Evolutionary conservation across 2,888 invertebrate genomes (phyloP).

Genomic region (Andrena hattorfiana): DNA sequence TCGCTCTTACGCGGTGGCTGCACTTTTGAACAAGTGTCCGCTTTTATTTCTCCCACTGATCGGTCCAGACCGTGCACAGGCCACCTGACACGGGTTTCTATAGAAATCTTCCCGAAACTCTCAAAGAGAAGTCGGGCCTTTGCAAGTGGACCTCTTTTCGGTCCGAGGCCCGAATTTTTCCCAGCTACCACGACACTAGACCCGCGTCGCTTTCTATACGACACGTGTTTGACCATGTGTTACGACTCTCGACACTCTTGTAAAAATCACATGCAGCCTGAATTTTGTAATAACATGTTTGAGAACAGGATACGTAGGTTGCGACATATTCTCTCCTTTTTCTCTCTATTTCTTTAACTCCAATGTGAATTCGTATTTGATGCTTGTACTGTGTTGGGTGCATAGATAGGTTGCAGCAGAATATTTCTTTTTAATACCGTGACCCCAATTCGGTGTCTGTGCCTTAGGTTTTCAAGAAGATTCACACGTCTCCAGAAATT

Average conservation of each 20-base stretch:
- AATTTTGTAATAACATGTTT: conserved; percentile 39
- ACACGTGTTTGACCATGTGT: conserved; percentile 58
- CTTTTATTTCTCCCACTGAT: conserved; percentile 8
- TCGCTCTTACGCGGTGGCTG: background rate
- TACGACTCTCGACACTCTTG: background rate
- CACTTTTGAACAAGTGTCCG: conserved; percentile 12
- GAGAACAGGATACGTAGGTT: conserved; percentile 5
- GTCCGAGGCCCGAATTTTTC: conserved; percentile 15
- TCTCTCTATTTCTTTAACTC: background rate
- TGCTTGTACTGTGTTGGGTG: background rate
- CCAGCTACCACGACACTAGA: conserved; percentile 16
- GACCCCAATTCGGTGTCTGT: background rate
- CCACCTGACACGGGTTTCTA: background rate
- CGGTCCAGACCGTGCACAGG: background rate
- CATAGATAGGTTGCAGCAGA: background rate
- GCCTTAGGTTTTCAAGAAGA: background rate
- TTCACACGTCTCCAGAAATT: no score
- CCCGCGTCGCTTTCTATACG: conserved; percentile 38
- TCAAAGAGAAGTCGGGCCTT: background rate
- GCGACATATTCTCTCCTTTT: conserved; percentile 7
- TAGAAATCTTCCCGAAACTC: conserved; percentile 12
- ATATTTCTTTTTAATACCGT: background rate
- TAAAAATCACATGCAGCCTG: conserved; percentile 31
- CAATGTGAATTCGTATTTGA: background rate
- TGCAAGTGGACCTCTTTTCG: conserved; percentile 14